phyloP scores from a whole-genome alignment of 2,797 vertebrate species.

The Lepus townsendii region DNA sequence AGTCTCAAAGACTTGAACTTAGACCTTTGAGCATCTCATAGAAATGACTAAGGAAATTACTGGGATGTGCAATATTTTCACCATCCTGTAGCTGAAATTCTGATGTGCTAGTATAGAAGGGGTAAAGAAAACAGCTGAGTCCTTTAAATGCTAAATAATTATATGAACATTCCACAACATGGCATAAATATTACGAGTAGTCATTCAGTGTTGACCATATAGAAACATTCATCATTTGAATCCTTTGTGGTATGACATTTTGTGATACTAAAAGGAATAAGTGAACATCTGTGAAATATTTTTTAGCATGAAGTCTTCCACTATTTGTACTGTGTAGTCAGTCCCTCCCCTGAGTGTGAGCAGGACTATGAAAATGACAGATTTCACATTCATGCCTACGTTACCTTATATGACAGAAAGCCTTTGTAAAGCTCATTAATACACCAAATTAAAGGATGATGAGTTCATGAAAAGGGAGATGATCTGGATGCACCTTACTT shows the following conservation, averaged over 20 bases:
- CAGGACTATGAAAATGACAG: neutral
- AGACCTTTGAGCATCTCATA: neutral
- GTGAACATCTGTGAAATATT: neutral
- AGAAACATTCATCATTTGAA: slow-evolving; percentile 16
- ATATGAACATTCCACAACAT: neutral
- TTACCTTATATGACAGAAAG: neutral
- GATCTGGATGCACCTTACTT: neutral
- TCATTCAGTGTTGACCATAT: neutral
- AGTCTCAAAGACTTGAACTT: neutral
- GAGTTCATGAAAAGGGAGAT: slow-evolving; percentile 3
- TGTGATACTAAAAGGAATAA: neutral
- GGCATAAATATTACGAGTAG: neutral
- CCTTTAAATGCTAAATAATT: neutral
- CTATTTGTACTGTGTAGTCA: neutral
- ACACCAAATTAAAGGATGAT: slow-evolving; percentile 1
- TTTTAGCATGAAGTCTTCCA: slow-evolving; percentile 10
- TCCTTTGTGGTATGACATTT: neutral
- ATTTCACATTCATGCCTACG: neutral
- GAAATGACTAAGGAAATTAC: neutral
- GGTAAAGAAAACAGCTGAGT: neutral
- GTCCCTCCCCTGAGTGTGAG: neutral
- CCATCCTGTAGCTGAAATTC: neutral
- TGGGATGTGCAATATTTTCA: neutral
- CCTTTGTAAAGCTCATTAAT: neutral
- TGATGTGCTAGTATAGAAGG: neutral